A percentile compares a stretch with the other conserved stretches of the same genome.
Evolutionary conservation across 2,888 invertebrate species (phyloP).

Genomic region (Tribolium freemani): DNA sequence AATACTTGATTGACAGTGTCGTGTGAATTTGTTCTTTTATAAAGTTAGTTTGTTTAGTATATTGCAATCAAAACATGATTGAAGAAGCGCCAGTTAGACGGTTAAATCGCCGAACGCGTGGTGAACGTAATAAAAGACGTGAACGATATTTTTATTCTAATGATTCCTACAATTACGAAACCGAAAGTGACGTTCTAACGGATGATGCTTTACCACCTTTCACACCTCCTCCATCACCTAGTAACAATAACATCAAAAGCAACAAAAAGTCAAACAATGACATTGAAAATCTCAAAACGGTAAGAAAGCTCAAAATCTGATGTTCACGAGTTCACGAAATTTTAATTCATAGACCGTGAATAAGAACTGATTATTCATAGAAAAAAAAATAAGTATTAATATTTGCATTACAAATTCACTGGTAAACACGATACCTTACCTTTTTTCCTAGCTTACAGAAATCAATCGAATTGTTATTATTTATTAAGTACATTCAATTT

Average conservation of each 20-base stretch:
- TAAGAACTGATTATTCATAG: too few species aligned
- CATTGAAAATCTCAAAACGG: conserved; percentile 7
- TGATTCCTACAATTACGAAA: conserved; percentile 46
- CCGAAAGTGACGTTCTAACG: conserved; percentile 36
- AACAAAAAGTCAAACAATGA: background rate
- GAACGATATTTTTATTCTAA: conserved; percentile 59
- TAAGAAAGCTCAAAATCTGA: background rate
- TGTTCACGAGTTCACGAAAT: too few species aligned
- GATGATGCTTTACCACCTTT: conserved; percentile 17
- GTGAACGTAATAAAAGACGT: conserved; percentile 62
- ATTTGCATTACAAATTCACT: too few species aligned
- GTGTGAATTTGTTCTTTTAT: conserved; percentile 23
- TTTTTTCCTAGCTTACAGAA: too few species aligned
- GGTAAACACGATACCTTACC: too few species aligned
- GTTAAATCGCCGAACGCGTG: conserved; percentile 60
- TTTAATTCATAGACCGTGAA: too few species aligned
- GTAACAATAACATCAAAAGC: conserved; percentile 48
- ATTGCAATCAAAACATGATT: conserved; percentile 52
- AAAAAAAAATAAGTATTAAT: too few species aligned
- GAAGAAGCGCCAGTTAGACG: conserved; percentile 57
- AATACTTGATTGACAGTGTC: conserved; percentile 21
- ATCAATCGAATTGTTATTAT: too few species aligned
- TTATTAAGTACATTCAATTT: too few species aligned
- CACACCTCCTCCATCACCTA: conserved; percentile 35
- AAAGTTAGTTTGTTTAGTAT: conserved; percentile 21